phyloP scores from a whole-genome alignment of 2,797 vertebrate species.

The Trematocara caparti region DNA sequence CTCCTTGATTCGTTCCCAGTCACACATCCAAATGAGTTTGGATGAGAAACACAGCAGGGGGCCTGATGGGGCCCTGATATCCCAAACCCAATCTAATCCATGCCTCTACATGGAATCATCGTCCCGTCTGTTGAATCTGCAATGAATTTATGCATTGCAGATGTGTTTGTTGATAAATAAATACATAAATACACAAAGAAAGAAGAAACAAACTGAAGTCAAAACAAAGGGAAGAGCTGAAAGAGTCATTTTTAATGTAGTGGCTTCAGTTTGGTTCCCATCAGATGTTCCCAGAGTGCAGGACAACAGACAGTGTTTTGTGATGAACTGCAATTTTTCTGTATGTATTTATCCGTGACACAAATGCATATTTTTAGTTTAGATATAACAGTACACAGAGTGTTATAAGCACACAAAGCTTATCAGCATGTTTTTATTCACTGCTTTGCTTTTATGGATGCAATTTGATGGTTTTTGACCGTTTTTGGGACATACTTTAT shows the following conservation, averaged over 20 bases:
- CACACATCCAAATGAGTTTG: constrained; percentile 67
- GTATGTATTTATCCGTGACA: neutral
- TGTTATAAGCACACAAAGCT: neutral
- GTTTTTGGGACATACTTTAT: neutral
- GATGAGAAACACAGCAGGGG: constrained; percentile 56
- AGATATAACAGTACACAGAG: neutral
- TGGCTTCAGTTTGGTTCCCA: constrained; percentile 3
- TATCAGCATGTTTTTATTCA: neutral
- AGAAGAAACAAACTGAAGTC: constrained; percentile 14
- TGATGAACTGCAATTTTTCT: neutral
- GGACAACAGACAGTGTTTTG: neutral
- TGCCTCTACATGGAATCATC: constrained; percentile 40
- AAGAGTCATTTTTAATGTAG: constrained; percentile 29
- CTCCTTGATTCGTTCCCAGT: constrained; percentile 67
- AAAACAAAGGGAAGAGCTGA: neutral
- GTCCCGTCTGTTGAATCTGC: constrained; percentile 29
- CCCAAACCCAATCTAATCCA: constrained; percentile 14
- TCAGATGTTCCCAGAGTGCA: neutral
- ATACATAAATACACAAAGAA: neutral
- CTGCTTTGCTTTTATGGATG: neutral
- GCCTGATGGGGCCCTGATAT: constrained; percentile 25
- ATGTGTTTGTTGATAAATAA: constrained; percentile 2
- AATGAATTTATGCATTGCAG: constrained; percentile 47
- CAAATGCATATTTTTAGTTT: neutral
- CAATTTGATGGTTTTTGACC: neutral